A percentile compares a stretch with the other conserved stretches of the same genome.
These are phyloP conservation scores for Lophius americanus DNA, from an alignment of 2,797 vertebrate genomes.

Conservation along the genomic window DNA sequence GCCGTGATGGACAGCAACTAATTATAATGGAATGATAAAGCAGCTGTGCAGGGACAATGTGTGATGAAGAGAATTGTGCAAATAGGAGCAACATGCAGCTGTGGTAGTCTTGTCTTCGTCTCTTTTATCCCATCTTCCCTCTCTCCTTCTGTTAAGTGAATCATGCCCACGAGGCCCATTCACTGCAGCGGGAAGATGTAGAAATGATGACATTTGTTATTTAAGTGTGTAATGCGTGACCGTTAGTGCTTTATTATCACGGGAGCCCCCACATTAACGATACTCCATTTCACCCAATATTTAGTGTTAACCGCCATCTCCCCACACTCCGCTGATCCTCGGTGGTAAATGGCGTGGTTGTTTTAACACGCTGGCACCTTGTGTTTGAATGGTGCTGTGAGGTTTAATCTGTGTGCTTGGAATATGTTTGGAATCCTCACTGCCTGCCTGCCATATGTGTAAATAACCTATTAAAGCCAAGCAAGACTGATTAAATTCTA, in stretches of 20 bases:
- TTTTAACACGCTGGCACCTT: conserved; percentile 8
- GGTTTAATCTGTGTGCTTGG: not conserved
- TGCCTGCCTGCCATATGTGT: conserved; percentile 6
- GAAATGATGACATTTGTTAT: conserved; percentile 48
- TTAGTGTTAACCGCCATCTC: conserved; percentile 24
- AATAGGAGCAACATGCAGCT: conserved; percentile 40
- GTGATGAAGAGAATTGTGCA: conserved; percentile 47
- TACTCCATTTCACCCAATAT: conserved; percentile 30
- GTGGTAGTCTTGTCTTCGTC: conserved; percentile 11
- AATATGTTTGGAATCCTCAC: conserved; percentile 1
- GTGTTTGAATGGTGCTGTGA: conserved; percentile 1
- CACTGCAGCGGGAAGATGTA: conserved; percentile 30
- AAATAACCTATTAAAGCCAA: conserved; percentile 3
- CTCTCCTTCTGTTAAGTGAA: conserved; percentile 32
- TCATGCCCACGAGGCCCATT: conserved; percentile 43
- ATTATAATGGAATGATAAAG: conserved; percentile 62
- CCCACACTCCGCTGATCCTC: conserved; percentile 12
- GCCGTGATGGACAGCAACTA: conserved; percentile 57
- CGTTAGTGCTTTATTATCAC: conserved; percentile 26
- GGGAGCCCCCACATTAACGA: conserved; percentile 26
- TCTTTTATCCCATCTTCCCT: conserved; percentile 31
- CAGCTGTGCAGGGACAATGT: conserved; percentile 57
- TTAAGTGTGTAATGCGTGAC: conserved; percentile 39
- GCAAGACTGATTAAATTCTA: not conserved
- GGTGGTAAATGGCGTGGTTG: not conserved